Evolutionary conservation across 2,113 vertebrate genomes (phyloP).

Genomic region (Sinosuthora webbiana): DNA sequence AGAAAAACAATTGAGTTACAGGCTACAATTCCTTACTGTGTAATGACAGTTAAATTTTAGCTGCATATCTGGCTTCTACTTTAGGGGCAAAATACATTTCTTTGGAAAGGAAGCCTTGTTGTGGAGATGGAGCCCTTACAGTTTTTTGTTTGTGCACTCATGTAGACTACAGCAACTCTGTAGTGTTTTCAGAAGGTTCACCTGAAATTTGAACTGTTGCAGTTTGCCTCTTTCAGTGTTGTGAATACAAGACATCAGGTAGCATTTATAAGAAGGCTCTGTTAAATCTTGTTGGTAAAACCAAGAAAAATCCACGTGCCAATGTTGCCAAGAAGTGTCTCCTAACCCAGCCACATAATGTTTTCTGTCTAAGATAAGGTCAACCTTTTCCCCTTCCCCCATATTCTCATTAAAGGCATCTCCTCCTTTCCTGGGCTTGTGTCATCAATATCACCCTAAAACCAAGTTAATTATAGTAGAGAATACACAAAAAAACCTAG

Average conservation of each 20-base stretch:
- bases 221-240: background rate
- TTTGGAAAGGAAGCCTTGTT: background rate
- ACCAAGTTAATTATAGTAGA: background rate
- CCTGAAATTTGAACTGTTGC: background rate
- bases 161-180: background rate
- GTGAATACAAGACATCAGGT: background rate
- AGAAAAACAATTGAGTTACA: background rate
- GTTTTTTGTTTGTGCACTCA: background rate
- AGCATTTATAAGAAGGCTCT: background rate
- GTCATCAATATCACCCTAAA: background rate
- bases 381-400: background rate
- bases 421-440: background rate
- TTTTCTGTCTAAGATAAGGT: background rate
- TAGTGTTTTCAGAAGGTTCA: background rate
- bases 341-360: background rate
- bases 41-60: background rate
- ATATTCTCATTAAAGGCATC: background rate
- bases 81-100: background rate
- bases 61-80: background rate
- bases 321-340: background rate
- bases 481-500: background rate
- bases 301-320: background rate
- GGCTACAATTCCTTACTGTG: background rate
- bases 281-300: background rate
- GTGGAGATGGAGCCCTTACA: background rate